phyloP scores from a whole-genome alignment of 1,140 invertebrate species.

The Bactericera cockerelli region DNA sequence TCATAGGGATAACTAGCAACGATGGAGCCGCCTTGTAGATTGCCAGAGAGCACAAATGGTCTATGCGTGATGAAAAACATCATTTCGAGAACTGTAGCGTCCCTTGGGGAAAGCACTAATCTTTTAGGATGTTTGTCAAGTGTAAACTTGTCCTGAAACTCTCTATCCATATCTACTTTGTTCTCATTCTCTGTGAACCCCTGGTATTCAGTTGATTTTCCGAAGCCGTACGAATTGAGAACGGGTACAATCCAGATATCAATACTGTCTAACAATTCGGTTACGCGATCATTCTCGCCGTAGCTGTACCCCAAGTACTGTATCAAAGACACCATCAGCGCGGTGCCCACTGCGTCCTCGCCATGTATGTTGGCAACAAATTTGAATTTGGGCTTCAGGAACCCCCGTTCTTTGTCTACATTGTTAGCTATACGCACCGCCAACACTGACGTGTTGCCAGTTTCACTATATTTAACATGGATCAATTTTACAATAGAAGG shows the following conservation, averaged over 20 bases:
- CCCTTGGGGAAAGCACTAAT: conserved; percentile 33
- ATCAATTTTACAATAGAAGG: too few species aligned
- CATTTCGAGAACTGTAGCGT: conserved; percentile 78
- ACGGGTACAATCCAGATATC: conserved; percentile 85
- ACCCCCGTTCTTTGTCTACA: conserved; percentile 37
- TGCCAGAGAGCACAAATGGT: conserved; percentile 81
- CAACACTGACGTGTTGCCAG: too few species aligned
- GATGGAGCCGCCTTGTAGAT: conserved; percentile 79
- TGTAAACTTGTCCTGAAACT: conserved; percentile 77
- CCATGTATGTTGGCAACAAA: conserved; percentile 98
- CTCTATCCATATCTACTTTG: conserved; percentile 64
- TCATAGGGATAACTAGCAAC: conserved; percentile 84
- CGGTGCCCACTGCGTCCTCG: conserved; percentile 84
- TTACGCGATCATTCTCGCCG: conserved; percentile 45
- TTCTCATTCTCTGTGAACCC: conserved; percentile 63
- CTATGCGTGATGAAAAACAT: conserved; percentile 74
- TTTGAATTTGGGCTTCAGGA: conserved; percentile 74
- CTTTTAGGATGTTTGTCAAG: conserved; percentile 7
- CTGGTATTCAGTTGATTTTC: conserved; percentile 52
- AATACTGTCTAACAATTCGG: conserved; percentile 55
- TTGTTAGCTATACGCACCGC: conserved; percentile 65
- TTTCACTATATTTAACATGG: too few species aligned
- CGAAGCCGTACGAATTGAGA: conserved; percentile 84
- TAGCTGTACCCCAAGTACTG: conserved; percentile 71
- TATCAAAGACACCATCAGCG: conserved; percentile 70